These are phyloP conservation scores for Polia nebulosa DNA, from an alignment of 2,888 invertebrate genomes.

Conservation along the genomic window DNA sequence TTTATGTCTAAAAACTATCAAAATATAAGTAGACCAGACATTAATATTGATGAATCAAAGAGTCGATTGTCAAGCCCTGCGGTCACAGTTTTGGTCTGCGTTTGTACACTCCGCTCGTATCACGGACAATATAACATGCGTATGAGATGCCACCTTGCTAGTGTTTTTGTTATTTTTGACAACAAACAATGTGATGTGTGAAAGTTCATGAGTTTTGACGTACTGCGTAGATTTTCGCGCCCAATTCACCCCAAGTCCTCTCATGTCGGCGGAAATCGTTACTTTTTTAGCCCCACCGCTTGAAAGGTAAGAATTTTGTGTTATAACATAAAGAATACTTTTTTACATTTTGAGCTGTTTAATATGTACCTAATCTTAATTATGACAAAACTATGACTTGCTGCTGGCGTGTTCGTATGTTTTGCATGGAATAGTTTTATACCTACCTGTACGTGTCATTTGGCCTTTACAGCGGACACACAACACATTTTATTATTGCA, in stretches of 20 bases:
- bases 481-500: conserved; percentile 51
- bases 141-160: conserved; percentile 41
- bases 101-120: conserved; percentile 54
- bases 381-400: not conserved
- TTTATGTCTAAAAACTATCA: not conserved
- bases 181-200: conserved; percentile 14
- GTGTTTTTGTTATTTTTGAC: conserved; percentile 27
- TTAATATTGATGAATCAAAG: conserved; percentile 53
- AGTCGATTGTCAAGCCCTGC: conserved; percentile 74
- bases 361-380: not conserved
- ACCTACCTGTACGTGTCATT: not conserved
- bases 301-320: conserved; percentile 52
- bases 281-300: conserved; percentile 12
- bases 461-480: conserved; percentile 35
- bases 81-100: conserved; percentile 69
- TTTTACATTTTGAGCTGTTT: not conserved
- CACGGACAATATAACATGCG: conserved; percentile 42
- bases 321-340: not conserved
- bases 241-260: not conserved
- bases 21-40: conserved; percentile 19
- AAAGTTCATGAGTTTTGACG: conserved; percentile 13
- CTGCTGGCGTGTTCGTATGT: not conserved
- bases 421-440: not conserved
- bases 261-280: conserved; percentile 48
- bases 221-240: not conserved